Conservation (phyloP, 2,797 vertebrate genomes). For the Remorina albescens region DNA sequence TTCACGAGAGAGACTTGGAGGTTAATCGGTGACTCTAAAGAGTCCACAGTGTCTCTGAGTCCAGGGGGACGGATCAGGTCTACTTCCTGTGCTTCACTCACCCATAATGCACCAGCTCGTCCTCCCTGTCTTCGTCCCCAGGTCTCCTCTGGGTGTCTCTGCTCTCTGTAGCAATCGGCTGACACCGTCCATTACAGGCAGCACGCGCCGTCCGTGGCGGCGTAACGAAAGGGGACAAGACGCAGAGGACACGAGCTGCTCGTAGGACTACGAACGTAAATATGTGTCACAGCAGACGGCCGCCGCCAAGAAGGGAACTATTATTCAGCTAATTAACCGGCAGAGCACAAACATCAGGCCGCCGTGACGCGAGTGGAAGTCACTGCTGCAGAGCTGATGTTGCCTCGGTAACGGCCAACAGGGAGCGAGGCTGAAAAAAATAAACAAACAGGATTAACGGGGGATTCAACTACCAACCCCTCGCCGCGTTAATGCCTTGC, state of each 20-base stretch:
- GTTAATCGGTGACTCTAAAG: too few species aligned
- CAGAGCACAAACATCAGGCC: conserved; percentile 58
- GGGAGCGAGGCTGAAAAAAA: conserved; percentile 10
- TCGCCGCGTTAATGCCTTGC: conserved; percentile 10
- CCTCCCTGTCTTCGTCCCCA: conserved; percentile 40
- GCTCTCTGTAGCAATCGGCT: conserved; percentile 68
- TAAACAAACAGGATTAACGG: conserved; percentile 21
- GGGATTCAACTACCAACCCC: conserved; percentile 24
- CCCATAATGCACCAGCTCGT: conserved; percentile 24
- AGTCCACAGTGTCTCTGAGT: too few species aligned
- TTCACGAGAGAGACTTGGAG: too few species aligned
- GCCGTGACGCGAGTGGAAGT: conserved; percentile 37
- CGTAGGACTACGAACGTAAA: conserved; percentile 61
- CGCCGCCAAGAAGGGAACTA: conserved; percentile 4
- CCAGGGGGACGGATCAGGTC: too few species aligned
- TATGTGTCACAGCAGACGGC: conserved; percentile 37
- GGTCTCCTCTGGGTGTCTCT: conserved; percentile 15
- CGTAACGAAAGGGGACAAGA: conserved; percentile 57
- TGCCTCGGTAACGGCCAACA: conserved; percentile 56
- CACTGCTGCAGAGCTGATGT: conserved; percentile 59
- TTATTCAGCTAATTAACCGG: conserved; percentile 58
- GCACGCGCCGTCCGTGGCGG: conserved; percentile 40
- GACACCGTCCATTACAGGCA: conserved; percentile 69
- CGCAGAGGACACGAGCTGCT: conserved; percentile 37
- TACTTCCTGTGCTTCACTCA: conserved; percentile 43